These are phyloP conservation scores for Neocloeon triangulifer DNA, from an alignment of 1,140 invertebrate species.

Conservation along the genomic window DNA sequence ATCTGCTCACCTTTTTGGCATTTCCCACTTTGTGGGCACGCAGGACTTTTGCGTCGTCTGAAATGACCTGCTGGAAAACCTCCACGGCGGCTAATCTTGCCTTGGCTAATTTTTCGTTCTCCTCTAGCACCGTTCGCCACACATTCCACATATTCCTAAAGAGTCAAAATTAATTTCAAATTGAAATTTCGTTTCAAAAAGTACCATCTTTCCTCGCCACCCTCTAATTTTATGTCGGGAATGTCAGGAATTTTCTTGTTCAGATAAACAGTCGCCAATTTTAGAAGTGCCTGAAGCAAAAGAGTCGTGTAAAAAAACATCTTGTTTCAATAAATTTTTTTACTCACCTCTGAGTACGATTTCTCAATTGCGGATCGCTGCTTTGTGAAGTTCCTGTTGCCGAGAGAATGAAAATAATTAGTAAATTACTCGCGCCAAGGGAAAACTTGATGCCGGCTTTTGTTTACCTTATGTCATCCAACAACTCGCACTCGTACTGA, in stretches of 20 bases:
- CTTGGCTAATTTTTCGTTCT: conserved; percentile 81
- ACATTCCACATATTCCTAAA: conserved; percentile 89
- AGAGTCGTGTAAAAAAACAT: no score
- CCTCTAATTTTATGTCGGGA: conserved; percentile 66
- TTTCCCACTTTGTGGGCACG: conserved; percentile 62
- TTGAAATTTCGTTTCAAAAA: neutral
- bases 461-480: conserved; percentile 69
- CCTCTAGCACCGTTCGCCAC: conserved; percentile 82
- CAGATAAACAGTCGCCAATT: conserved; percentile 71
- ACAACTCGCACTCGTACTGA: conserved; percentile 83
- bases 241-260: conserved; percentile 83
- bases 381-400: conserved; percentile 56
- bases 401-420: conserved; percentile 5
- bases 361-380: conserved; percentile 83
- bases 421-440: conserved; percentile 1
- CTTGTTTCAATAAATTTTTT: conserved; percentile 2
- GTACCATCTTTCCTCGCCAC: conserved; percentile 75
- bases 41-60: conserved; percentile 73
- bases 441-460: no score
- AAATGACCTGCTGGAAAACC: conserved; percentile 81
- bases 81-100: conserved; percentile 77
- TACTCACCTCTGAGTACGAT: conserved; percentile 77
- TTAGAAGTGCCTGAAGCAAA: conserved; percentile 48
- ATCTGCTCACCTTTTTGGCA: conserved; percentile 81
- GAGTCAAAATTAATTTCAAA: neutral